phyloP scores from a whole-genome alignment of 64 coral and sea anemone species.

The Actinia equina region DNA sequence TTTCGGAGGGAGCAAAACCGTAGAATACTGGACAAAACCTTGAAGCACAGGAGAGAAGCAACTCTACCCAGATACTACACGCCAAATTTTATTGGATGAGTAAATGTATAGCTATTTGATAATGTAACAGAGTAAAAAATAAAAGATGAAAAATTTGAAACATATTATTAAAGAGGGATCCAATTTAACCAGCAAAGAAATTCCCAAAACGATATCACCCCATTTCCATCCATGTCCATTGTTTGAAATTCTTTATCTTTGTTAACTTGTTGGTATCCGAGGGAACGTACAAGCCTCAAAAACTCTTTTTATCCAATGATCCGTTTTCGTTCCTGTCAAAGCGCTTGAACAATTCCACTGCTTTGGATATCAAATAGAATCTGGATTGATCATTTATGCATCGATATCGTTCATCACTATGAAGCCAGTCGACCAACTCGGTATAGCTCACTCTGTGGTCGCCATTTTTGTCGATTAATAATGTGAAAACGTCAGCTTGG shows the following conservation, averaged over 20 bases:
- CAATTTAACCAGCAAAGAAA: slow-evolving; percentile 50
- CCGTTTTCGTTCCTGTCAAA: slow-evolving; percentile 34
- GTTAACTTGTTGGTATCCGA: slow-evolving; percentile 33
- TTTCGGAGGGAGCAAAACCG: too few relatives aligned
- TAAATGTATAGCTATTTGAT: too few relatives aligned
- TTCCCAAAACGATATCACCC: slow-evolving; percentile 48
- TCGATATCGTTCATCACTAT: slow-evolving; percentile 43
- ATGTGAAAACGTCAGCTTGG: slow-evolving; percentile 21
- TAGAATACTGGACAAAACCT: too few relatives aligned
- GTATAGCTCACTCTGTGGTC: slow-evolving; percentile 36
- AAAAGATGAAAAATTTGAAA: too few relatives aligned
- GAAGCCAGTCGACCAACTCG: slow-evolving; percentile 46
- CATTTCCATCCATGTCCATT: slow-evolving; percentile 42
- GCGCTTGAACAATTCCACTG: slow-evolving; percentile 47
- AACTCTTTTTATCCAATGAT: slow-evolving; percentile 33
- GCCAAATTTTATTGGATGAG: too few relatives aligned
- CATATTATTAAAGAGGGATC: slow-evolving; percentile 1
- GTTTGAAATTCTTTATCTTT: slow-evolving; percentile 29
- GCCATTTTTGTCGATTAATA: slow-evolving; percentile 52
- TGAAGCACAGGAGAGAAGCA: too few relatives aligned
- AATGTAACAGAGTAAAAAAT: too few relatives aligned
- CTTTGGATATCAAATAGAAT: slow-evolving; percentile 44
- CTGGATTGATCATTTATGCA: not conserved
- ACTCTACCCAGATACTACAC: too few relatives aligned
- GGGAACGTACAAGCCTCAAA: slow-evolving; percentile 11